Conservation (phyloP, 64 coral and sea anemone genomes). For the Stichodactyla helianthus region DNA sequence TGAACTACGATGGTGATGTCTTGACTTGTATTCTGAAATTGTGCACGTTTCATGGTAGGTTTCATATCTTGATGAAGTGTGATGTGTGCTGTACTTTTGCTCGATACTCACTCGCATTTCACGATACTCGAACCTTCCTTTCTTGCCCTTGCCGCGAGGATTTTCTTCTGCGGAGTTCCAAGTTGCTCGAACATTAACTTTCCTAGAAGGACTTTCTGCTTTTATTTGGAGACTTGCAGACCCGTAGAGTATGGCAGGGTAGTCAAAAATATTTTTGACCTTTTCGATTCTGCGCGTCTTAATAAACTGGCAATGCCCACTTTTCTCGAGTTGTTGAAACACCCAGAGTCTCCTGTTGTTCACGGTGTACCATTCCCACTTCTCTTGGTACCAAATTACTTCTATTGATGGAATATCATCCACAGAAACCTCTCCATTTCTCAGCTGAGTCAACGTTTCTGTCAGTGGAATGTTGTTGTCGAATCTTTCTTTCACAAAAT, state of each 20-base stretch:
- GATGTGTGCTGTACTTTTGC: not conserved
- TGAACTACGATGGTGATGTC: not conserved
- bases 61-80: not conserved
- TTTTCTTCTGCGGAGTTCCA: not conserved
- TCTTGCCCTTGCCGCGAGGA: not conserved
- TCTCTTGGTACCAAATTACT: conserved; percentile 83
- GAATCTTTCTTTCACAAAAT: conserved; percentile 58
- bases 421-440: conserved; percentile 69
- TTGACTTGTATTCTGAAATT: not conserved
- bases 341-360: conserved; percentile 93
- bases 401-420: conserved; percentile 81
- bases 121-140: not conserved
- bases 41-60: not conserved
- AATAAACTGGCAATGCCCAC: conserved; percentile 56
- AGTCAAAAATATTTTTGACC: conserved; percentile 68
- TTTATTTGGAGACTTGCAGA: conserved; percentile 40
- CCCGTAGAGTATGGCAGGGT: conserved; percentile 73
- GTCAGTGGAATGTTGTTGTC: conserved; percentile 74
- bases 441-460: conserved; percentile 72
- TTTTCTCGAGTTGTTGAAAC: conserved; percentile 82
- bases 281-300: conserved; percentile 72
- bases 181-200: not conserved
- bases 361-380: conserved; percentile 91
- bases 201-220: not conserved
- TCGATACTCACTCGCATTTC: conserved; percentile 1